Conservation (phyloP, 2,888 invertebrate genomes). For the Syrphus vitripennis region DNA sequence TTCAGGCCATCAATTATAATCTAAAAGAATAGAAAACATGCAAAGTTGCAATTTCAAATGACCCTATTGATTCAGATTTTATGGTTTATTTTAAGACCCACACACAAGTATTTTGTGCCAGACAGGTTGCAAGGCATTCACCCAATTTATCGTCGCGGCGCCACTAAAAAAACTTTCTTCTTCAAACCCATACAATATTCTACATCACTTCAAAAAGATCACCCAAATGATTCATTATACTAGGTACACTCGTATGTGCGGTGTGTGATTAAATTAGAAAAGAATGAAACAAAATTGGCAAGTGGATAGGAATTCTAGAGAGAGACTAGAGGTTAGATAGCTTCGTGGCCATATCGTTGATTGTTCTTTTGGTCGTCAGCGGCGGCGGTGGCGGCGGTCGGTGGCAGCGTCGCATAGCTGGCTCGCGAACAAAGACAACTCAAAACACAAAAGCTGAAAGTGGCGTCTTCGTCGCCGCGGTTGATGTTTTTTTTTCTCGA, state of each 20-base stretch:
- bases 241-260: neutral
- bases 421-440: slow-evolving; percentile 57
- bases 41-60: slow-evolving; percentile 13
- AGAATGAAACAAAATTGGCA: slow-evolving; percentile 52
- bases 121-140: slow-evolving; percentile 31
- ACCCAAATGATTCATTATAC: slow-evolving; percentile 54
- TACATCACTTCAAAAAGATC: slow-evolving; percentile 48
- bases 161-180: slow-evolving; percentile 39
- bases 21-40: neutral
- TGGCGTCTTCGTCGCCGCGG: slow-evolving; percentile 44
- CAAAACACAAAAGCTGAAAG: slow-evolving; percentile 35
- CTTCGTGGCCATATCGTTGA: slow-evolving; percentile 26
- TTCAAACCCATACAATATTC: slow-evolving; percentile 2
- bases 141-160: slow-evolving; percentile 55
- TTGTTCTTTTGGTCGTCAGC: slow-evolving; percentile 1
- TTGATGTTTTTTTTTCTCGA: neutral
- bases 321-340: slow-evolving; percentile 49
- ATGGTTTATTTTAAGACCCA: slow-evolving; percentile 5
- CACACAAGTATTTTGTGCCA: neutral
- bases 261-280: slow-evolving; percentile 59
- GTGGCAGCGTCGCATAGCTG: slow-evolving; percentile 1
- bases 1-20: slow-evolving; percentile 1
- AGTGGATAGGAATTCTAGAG: slow-evolving; percentile 43
- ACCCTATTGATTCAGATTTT: slow-evolving; percentile 21
- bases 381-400: neutral